Evolutionary conservation across 2,113 vertebrate species (phyloP).

Genomic region (Rattus rattus): DNA sequence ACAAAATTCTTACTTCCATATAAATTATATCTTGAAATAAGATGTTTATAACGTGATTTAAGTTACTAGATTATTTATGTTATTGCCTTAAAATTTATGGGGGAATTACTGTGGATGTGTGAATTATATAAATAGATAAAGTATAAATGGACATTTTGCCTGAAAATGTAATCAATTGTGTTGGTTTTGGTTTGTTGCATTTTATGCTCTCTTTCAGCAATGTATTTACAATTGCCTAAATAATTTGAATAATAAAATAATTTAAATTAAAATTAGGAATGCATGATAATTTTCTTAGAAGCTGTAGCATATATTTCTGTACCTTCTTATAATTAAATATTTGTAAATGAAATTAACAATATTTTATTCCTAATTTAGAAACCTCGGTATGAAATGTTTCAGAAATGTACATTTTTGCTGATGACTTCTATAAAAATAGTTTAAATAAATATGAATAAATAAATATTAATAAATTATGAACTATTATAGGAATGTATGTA

Average conservation of each 20-base stretch:
- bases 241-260: conserved; percentile 10
- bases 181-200: conserved; percentile 14
- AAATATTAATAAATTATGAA: neutral
- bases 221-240: neutral
- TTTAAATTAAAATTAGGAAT: neutral
- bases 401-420: neutral
- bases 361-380: neutral
- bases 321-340: neutral
- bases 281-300: neutral
- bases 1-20: conserved; percentile 49
- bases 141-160: neutral
- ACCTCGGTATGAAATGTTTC: neutral
- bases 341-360: neutral
- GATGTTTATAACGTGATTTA: conserved; percentile 14
- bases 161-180: neutral
- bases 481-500: neutral
- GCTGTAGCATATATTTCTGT: neutral
- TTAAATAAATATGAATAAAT: too few relatives aligned
- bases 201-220: neutral
- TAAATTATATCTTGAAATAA: conserved; percentile 18
- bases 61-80: neutral
- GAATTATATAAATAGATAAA: neutral
- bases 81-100: neutral
- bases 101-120: neutral
- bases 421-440: neutral